Evolutionary conservation across 2,888 invertebrate species (phyloP), one percentile per base, ranked within the genome.

Genomic region (Xestia rhomboidea): DNA sequence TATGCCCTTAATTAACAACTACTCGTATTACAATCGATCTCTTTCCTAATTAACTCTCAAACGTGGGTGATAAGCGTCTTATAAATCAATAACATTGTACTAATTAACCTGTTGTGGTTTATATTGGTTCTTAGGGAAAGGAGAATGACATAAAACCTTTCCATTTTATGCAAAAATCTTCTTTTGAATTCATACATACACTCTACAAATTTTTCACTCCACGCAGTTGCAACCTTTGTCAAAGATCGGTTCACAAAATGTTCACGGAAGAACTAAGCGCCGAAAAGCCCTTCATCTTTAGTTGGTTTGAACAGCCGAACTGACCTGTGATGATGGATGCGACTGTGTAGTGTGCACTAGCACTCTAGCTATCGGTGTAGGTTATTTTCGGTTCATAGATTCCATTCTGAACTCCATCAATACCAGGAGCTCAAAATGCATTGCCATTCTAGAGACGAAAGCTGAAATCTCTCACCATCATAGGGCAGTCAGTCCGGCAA

Each of bases 1-100:
- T 68, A 51, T 68, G 49, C 34, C 2, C 10, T 27, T 69, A 69
- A 69, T 69, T 60, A 69, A 21, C 57, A 41, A 69, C 57, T 70
- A 60, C 15, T 44, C 34, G 4, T 2, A 34, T 34, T 34, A 57
- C 30, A 70, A 60, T 60, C 41, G 51, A 60, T 70, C 41, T 30
- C 57, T 57, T 41, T 41, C 21, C 4, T 60, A 60, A 70, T 60
- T 70, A 70, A 15, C 15, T 30, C 41, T 41, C 15, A 30, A 18
- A 30, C 18, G 27, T 1, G 18, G 24, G 24, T 63, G 69, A 74
- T 21, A 49, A 27, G 49, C 21, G 18, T n/a, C 63, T 10, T n/a
- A 76, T 64, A 34, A 41, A 72, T 46, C 27, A 66, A 64, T 57
- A 46, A 3, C 57, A 38, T 72, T n/a, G 30, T 21, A 27, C 49